phyloP scores from a whole-genome alignment of 2,113 vertebrate species.

The Crotalus horridus region DNA sequence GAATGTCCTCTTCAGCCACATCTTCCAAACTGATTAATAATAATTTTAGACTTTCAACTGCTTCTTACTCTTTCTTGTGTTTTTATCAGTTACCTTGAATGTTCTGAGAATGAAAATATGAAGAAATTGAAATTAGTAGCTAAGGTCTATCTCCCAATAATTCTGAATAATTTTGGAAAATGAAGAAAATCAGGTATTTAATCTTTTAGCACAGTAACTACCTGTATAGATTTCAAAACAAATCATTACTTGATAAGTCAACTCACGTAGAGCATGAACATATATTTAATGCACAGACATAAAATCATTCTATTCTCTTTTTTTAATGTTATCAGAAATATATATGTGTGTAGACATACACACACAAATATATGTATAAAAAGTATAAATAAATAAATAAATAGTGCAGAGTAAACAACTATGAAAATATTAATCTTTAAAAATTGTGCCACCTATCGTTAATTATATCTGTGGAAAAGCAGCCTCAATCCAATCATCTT shows the following conservation, averaged over 20 bases:
- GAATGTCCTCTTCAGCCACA: neutral
- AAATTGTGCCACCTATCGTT: neutral
- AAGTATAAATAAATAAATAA: neutral
- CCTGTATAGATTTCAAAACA: neutral
- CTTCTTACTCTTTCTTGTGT: neutral
- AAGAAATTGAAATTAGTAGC: neutral
- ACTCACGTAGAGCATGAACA: neutral
- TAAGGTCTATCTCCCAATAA: neutral
- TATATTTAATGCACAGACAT: neutral
- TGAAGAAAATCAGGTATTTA: neutral
- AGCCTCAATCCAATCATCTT: neutral
- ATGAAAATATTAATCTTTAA: neutral
- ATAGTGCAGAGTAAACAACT: neutral
- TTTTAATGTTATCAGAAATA: neutral
- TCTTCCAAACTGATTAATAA: neutral
- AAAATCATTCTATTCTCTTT: neutral
- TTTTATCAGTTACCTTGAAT: neutral
- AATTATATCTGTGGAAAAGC: neutral
- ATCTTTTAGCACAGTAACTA: neutral
- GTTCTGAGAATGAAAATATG: neutral
- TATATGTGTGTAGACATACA: neutral
- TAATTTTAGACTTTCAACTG: neutral
- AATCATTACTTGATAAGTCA: neutral
- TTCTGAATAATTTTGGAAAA: neutral
- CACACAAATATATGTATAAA: neutral